Evolutionary conservation across 2,888 invertebrate genomes (phyloP), one percentile per base, ranked within the genome.

Genomic region (Graphium colonna): DNA sequence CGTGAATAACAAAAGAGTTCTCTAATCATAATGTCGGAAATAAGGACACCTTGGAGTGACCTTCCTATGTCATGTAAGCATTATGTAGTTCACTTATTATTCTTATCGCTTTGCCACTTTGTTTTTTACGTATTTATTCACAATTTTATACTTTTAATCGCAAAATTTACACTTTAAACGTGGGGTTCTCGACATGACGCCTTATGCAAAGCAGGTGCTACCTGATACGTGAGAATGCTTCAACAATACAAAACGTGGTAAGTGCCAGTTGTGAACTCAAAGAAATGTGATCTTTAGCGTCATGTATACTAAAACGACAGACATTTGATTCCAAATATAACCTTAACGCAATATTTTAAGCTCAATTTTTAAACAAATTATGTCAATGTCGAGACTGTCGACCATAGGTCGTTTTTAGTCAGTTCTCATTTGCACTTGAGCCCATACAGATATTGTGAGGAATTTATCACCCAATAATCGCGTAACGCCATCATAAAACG

Each of bases 121-220:
- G 72, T 74, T 74, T 21, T n/a, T 65, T 71, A 65, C 66, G 67
- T 73, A 69, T 79, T 80, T 82, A 80, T 81, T 75, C 73, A 75
- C 73, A 82, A 73, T 80, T 82, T 79, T 80, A 82, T 84, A 73
- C 72, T 79, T 77, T 80, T 82, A 82, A 86, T 85, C 83, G 83
- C 82, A 77, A 85, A 83, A 83, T 85, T 82, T 85, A 82, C 83
- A 82, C 84, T 81, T 82, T 77, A 75, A 79, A 79, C 77, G 77
- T 79, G 75, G 79, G 75, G 82, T 78, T 80, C 82, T 74, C 82
- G 73, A 75, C 84, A 82, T 85, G 82, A 85, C 81, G 80, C 84
- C 83, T 86, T 88, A 89, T 89, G 88, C 88, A 86, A 89, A 90
- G 79, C 88, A 90, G 89, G 86, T 88, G 88, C 85, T 82, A 86